Evolutionary conservation across 2,888 invertebrate genomes (phyloP).

Genomic region (Hirtodrosophila cameraria): DNA sequence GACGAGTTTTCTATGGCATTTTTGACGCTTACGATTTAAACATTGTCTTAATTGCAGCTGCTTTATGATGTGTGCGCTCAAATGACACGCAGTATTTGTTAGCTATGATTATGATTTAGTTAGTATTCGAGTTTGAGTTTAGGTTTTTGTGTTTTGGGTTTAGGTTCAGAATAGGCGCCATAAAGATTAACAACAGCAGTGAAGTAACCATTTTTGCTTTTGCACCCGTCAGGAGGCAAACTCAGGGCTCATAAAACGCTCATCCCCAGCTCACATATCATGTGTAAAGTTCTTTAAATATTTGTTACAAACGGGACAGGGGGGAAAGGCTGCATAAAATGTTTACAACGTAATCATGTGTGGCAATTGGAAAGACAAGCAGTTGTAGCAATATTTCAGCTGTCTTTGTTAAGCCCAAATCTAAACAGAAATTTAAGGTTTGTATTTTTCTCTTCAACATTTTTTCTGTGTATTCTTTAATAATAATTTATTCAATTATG

Average conservation of each 20-base stretch:
- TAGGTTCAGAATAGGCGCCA: conserved; percentile 42
- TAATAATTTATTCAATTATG: conserved; percentile 16
- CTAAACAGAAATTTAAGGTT: too few relatives aligned
- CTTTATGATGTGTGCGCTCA: conserved; percentile 75
- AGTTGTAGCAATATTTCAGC: conserved; percentile 11
- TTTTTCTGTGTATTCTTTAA: conserved; percentile 1
- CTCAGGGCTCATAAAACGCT: conserved; percentile 59
- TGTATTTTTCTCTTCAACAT: too few relatives aligned
- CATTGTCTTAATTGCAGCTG: conserved; percentile 79
- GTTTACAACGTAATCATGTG: conserved; percentile 67
- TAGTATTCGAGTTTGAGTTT: background rate
- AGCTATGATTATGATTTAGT: conserved; percentile 73
- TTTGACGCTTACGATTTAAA: conserved; percentile 77
- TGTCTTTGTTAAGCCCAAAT: conserved; percentile 7
- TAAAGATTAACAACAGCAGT: conserved; percentile 70
- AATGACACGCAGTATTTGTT: conserved; percentile 74
- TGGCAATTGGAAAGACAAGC: conserved; percentile 48
- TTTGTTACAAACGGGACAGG: conserved; percentile 56
- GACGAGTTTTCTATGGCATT: conserved; percentile 70
- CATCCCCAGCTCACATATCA: conserved; percentile 63
- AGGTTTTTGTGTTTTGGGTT: conserved; percentile 1
- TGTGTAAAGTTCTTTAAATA: conserved; percentile 74
- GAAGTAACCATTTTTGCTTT: conserved; percentile 60
- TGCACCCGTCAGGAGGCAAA: conserved; percentile 47
- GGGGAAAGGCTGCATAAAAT: conserved; percentile 67